A percentile compares a stretch with the other conserved stretches of the same genome.
Evolutionary conservation across 2,113 vertebrate genomes (phyloP).

Genomic region (Protomyctophum bolini): DNA sequence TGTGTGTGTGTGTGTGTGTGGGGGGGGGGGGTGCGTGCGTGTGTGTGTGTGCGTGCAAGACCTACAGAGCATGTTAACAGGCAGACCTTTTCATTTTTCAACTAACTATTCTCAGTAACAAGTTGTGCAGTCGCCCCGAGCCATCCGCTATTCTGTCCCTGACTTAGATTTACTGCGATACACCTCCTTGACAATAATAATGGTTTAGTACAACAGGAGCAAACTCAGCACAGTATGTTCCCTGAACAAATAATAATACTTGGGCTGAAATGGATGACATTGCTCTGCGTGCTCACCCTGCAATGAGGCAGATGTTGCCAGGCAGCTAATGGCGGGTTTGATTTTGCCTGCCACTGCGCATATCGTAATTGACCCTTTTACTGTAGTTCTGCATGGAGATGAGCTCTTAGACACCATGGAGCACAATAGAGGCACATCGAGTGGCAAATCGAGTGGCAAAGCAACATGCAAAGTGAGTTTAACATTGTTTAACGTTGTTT

Average conservation of each 20-base stretch:
- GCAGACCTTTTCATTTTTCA: conserved; percentile 24
- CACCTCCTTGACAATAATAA: conserved; percentile 54
- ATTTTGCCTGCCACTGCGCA: conserved; percentile 55
- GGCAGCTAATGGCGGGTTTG: conserved; percentile 66
- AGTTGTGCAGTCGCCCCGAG: conserved; percentile 22
- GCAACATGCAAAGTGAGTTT: too few relatives aligned
- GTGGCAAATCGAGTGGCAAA: too few relatives aligned
- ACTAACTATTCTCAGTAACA: conserved; percentile 1
- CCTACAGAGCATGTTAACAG: conserved; percentile 26
- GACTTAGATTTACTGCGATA: conserved; percentile 44
- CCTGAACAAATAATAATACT: conserved; percentile 31
- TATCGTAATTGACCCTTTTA: conserved; percentile 71
- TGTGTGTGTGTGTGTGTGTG: background rate
- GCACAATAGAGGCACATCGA: too few relatives aligned
- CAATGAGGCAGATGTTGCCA: conserved; percentile 62
- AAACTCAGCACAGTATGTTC: conserved; percentile 48
- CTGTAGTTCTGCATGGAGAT: conserved; percentile 38
- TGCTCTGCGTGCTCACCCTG: conserved; percentile 42
- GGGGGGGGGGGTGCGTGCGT: too few relatives aligned
- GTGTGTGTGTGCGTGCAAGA: too few relatives aligned
- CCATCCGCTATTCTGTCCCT: conserved; percentile 37
- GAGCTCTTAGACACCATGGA: conserved; percentile 28
- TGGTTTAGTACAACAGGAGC: conserved; percentile 36
- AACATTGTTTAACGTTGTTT: too few relatives aligned
- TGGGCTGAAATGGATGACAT: conserved; percentile 52